These are phyloP conservation scores for Tipula helvola DNA, from an alignment of 2,888 invertebrate species.

Conservation along the genomic window DNA sequence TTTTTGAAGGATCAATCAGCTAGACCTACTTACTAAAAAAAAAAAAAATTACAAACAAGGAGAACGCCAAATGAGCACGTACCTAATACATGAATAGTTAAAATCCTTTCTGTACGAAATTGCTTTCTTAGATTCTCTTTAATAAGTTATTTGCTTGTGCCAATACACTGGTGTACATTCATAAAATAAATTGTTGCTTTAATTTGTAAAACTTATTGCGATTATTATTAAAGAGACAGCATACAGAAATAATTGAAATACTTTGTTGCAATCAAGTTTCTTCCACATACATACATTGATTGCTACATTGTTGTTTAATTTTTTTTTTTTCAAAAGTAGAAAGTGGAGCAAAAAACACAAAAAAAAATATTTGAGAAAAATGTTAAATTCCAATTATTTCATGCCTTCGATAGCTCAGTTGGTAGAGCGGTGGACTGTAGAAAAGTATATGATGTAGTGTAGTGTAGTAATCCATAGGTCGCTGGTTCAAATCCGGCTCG, in stretches of 20 bases:
- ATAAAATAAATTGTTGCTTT: too few species aligned
- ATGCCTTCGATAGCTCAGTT: conserved; percentile 26
- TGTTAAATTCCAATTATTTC: neutral
- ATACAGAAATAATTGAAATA: neutral
- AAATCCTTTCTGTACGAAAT: too few species aligned
- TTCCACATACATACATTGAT: neutral
- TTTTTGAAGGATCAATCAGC: too few species aligned
- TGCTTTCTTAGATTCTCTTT: too few species aligned
- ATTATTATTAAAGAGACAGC: too few species aligned
- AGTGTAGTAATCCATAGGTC: conserved; percentile 44
- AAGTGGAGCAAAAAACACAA: neutral
- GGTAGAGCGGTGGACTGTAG: conserved; percentile 29
- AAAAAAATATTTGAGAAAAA: neutral
- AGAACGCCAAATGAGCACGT: too few species aligned
- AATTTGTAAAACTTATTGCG: too few species aligned
- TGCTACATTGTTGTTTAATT: neutral
- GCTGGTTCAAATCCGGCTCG: conserved; percentile 58
- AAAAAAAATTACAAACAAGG: too few species aligned
- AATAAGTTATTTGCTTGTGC: too few species aligned
- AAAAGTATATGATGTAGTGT: neutral
- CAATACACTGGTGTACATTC: too few species aligned
- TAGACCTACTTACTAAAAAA: too few species aligned
- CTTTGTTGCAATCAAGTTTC: neutral
- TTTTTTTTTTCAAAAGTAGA: neutral
- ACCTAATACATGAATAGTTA: too few species aligned